These are phyloP conservation scores for Conomelus anceps DNA, from an alignment of 2,888 invertebrate genomes.

Conservation along the genomic window DNA sequence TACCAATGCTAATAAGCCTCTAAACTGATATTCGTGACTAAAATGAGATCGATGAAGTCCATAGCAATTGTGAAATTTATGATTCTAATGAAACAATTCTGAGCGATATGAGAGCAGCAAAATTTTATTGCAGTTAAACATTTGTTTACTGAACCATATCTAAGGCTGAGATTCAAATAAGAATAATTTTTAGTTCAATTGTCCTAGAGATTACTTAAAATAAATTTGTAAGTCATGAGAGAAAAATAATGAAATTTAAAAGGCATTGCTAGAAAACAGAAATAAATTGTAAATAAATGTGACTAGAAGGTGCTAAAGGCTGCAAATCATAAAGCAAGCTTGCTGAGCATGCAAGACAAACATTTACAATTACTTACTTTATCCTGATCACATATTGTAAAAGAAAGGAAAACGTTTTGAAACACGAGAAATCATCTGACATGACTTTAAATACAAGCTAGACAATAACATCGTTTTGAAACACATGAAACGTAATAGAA, in stretches of 20 bases:
- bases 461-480: background rate
- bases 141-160: background rate
- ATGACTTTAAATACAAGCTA: background rate
- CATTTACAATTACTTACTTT: conserved; percentile 29
- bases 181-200: background rate
- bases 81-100: background rate
- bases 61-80: background rate
- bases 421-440: background rate
- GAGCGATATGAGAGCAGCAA: no score
- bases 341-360: conserved; percentile 12
- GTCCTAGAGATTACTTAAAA: background rate
- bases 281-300: background rate
- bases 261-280: background rate
- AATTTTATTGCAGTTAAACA: background rate
- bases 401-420: conserved; percentile 9
- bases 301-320: background rate
- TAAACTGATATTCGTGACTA: background rate
- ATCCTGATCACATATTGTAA: conserved; percentile 25
- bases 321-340: background rate
- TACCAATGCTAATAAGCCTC: background rate
- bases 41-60: background rate
- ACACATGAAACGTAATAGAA: background rate
- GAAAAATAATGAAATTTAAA: background rate
- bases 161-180: background rate
- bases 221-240: background rate